Conservation (phyloP, 1,140 invertebrate genomes). For the Drosophila saltans region DNA sequence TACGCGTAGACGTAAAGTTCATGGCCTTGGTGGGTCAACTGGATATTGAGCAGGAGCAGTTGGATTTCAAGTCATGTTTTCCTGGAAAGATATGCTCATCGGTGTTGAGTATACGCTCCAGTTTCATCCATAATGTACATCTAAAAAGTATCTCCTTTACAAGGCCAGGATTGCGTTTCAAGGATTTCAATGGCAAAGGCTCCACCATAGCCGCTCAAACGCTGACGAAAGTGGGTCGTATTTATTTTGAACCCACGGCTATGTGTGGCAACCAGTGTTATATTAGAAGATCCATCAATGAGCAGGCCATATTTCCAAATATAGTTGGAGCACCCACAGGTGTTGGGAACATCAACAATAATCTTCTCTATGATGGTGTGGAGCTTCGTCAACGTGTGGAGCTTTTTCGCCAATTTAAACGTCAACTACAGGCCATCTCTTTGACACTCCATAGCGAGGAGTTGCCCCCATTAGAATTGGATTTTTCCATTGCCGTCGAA, state of each 20-base stretch:
- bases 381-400: slow-evolving; percentile 73
- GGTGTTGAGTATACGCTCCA: slow-evolving; percentile 89
- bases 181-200: slow-evolving; percentile 84
- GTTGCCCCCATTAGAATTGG: slow-evolving; percentile 67
- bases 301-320: slow-evolving; percentile 28
- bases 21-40: slow-evolving; percentile 86
- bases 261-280: slow-evolving; percentile 91
- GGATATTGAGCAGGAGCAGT: slow-evolving; percentile 86
- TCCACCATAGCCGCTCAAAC: slow-evolving; percentile 81
- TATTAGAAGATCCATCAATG: slow-evolving; percentile 76
- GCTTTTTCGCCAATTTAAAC: slow-evolving; percentile 66
- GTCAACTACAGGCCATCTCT: slow-evolving; percentile 60
- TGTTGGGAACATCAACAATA: slow-evolving; percentile 48
- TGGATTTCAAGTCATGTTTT: slow-evolving; percentile 92
- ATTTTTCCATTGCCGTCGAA: slow-evolving; percentile 68
- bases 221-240: slow-evolving; percentile 84
- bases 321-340: slow-evolving; percentile 15
- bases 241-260: slow-evolving; percentile 87
- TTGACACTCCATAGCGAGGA: slow-evolving; percentile 72
- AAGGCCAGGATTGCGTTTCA: slow-evolving; percentile 62
- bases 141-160: slow-evolving; percentile 84
- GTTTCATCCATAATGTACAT: slow-evolving; percentile 89
- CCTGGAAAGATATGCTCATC: slow-evolving; percentile 91
- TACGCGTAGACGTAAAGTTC: slow-evolving; percentile 87
- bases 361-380: slow-evolving; percentile 68